Conservation (phyloP, 2,888 invertebrate genomes). For the Tetropium fuscum region DNA sequence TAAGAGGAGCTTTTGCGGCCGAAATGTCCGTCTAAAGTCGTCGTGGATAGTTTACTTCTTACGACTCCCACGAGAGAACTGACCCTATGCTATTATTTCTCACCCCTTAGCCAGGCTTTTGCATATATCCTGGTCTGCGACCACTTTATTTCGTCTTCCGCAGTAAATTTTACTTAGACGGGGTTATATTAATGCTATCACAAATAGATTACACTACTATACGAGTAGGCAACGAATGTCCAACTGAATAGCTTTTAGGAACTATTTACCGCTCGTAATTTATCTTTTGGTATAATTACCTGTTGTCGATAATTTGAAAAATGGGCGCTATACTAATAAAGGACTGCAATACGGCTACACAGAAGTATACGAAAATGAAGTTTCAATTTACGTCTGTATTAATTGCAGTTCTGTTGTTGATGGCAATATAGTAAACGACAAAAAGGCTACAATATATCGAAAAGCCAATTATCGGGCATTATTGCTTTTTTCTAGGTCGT, state of each 20-base stretch:
- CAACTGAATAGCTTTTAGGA: too few relatives aligned
- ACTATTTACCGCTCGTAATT: too few relatives aligned
- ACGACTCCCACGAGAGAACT: conserved; percentile 62
- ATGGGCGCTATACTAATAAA: too few relatives aligned
- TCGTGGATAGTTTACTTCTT: conserved; percentile 61
- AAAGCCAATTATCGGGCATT: conserved; percentile 43
- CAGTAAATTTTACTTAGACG: conserved; percentile 48
- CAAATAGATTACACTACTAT: too few relatives aligned
- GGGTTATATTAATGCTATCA: conserved; percentile 1
- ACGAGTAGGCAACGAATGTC: too few relatives aligned
- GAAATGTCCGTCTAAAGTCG: conserved; percentile 57
- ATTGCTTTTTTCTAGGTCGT: conserved; percentile 53
- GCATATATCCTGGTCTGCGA: conserved; percentile 64
- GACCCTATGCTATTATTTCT: conserved; percentile 66
- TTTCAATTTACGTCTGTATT: conserved; percentile 36
- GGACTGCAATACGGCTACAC: too few relatives aligned
- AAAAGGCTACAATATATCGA: conserved; percentile 35
- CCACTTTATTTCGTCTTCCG: conserved; percentile 39
- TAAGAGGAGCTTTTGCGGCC: conserved; percentile 57
- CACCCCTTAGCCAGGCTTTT: conserved; percentile 63
- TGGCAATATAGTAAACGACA: conserved; percentile 34
- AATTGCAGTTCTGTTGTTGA: conserved; percentile 39
- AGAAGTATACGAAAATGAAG: conserved; percentile 29
- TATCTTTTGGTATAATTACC: too few relatives aligned
- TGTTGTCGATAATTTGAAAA: too few relatives aligned